A percentile compares a stretch with the other conserved stretches of the same genome.
Conservation (phyloP, 2,797 vertebrate species). For the Sebastiscus albofasciatus region DNA sequence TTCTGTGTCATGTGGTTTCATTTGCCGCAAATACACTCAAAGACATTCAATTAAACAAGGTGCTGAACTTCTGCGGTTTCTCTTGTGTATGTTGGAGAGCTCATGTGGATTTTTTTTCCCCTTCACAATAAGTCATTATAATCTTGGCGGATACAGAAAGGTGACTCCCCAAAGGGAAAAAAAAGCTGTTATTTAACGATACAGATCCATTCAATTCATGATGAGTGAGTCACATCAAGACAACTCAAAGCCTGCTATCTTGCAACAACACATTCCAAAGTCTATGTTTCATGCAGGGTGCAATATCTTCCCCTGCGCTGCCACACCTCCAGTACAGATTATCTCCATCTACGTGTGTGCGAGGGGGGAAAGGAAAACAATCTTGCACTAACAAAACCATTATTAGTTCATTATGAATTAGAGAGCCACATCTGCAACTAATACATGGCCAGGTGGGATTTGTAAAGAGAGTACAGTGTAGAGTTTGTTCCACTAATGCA, state of each 20-base stretch:
- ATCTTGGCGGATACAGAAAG: slow-evolving; percentile 84
- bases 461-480: slow-evolving; percentile 86
- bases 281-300: slow-evolving; percentile 89
- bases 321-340: slow-evolving; percentile 94
- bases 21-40: slow-evolving; percentile 39
- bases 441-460: slow-evolving; percentile 81
- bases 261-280: slow-evolving; percentile 84
- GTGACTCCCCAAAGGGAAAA: slow-evolving; percentile 80
- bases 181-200: slow-evolving; percentile 89
- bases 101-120: background rate
- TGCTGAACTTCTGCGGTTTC: slow-evolving; percentile 23
- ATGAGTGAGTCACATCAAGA: slow-evolving; percentile 86
- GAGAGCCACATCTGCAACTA: slow-evolving; percentile 92
- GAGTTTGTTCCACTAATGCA: slow-evolving; percentile 86
- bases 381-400: slow-evolving; percentile 90
- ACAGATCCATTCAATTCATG: slow-evolving; percentile 86
- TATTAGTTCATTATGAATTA: slow-evolving; percentile 93
- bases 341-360: slow-evolving; percentile 85
- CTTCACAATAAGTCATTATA: slow-evolving; percentile 77
- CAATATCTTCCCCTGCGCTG: slow-evolving; percentile 87
- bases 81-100: slow-evolving; percentile 27
- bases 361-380: slow-evolving; percentile 82
- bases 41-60: slow-evolving; percentile 36
- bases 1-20: slow-evolving; percentile 38
- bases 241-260: slow-evolving; percentile 83